A percentile compares a stretch with the other conserved stretches of the same genome.
phyloP scores from a whole-genome alignment of 2,113 vertebrate genomes.

The Calypte anna region DNA sequence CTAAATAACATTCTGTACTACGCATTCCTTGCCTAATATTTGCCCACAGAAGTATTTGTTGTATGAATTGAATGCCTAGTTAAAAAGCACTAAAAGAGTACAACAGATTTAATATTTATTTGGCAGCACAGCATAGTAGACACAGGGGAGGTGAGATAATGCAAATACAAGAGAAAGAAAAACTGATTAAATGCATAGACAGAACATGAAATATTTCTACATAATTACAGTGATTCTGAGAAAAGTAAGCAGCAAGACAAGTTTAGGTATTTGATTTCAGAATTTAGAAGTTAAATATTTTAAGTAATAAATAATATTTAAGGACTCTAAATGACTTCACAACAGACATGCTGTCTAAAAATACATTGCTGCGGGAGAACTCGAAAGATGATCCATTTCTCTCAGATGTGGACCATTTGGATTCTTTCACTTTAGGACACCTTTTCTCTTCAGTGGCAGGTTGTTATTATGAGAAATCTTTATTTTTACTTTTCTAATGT shows the following conservation, averaged over 20 bases:
- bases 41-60: conserved; percentile 49
- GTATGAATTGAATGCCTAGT: conserved; percentile 22
- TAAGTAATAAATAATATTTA: neutral
- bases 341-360: neutral
- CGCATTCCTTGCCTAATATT: conserved; percentile 48
- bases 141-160: neutral
- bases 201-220: neutral
- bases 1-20: conserved; percentile 43
- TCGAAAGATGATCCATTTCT: neutral
- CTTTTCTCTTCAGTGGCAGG: neutral
- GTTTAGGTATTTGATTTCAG: neutral
- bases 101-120: conserved; percentile 68
- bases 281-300: neutral
- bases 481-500: neutral
- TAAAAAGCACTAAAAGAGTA: conserved; percentile 43
- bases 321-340: neutral
- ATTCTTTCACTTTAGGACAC: neutral
- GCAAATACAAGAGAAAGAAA: conserved; percentile 17
- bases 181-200: neutral
- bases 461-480: neutral
- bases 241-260: neutral
- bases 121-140: conserved; percentile 14
- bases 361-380: neutral
- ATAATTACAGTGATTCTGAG: neutral
- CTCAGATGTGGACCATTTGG: neutral